phyloP scores from a whole-genome alignment of 2,888 invertebrate species.

The Pristionchus japonicus region DNA sequence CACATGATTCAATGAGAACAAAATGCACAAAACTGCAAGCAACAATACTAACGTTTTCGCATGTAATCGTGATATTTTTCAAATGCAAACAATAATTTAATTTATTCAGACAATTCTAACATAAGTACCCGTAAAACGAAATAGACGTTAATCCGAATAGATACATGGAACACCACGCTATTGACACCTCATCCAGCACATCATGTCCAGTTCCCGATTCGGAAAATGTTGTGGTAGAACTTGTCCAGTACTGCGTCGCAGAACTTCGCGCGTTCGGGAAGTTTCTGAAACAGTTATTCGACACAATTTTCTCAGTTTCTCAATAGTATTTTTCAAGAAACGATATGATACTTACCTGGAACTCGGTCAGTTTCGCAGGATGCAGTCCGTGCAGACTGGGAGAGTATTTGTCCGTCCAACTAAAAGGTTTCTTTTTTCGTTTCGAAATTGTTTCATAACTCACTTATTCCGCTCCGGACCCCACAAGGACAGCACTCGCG shows the following conservation, averaged over 20 bases:
- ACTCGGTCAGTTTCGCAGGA: background rate
- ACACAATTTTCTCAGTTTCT: background rate
- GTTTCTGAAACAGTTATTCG: background rate
- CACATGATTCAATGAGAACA: too few species aligned
- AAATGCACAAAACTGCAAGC: too few species aligned
- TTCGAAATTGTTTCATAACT: background rate
- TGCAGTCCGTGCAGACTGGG: background rate
- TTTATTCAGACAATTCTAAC: too few species aligned
- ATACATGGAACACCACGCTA: too few species aligned
- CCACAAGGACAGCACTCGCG: background rate
- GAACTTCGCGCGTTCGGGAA: background rate
- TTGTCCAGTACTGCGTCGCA: background rate
- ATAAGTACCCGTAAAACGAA: too few species aligned
- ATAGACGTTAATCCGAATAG: too few species aligned
- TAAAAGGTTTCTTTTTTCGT: background rate
- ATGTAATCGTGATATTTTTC: too few species aligned
- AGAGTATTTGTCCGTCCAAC: background rate
- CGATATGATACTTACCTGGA: background rate
- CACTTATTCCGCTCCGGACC: background rate
- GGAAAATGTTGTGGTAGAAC: background rate
- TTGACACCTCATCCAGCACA: too few species aligned
- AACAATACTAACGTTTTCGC: too few species aligned
- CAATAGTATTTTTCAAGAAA: background rate
- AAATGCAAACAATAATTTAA: too few species aligned
- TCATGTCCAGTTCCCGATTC: background rate